Base-by-base conservation (phyloP, 2,113 vertebrate genomes). In the Brachyhypopomus occidentalis region DNA sequence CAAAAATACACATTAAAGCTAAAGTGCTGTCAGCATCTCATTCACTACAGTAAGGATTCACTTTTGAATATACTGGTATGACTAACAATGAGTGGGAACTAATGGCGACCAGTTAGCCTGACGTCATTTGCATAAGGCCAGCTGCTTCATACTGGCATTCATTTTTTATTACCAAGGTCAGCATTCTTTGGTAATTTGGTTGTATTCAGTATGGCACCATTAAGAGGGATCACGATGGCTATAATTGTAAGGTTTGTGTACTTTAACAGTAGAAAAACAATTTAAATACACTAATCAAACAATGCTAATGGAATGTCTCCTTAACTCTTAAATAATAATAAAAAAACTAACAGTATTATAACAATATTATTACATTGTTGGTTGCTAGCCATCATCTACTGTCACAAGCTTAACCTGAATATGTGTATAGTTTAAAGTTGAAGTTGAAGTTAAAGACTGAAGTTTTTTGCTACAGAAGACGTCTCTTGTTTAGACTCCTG, bases 401-500 rank as follows among this genome's bases (percentile, higher is more conserved):
- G 48, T 56, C 36, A 69, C 48, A 4, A 79, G 22, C 7, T 27
- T 30, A 76, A 22, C 56, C 8, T 64, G 30, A 9, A 45, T 64
- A 81, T 58, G 55, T 34, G 23, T 69, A 58, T 69, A 71, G 23
- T 22, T n/a, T n/a, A n/a, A n/a, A n/a, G n/a, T n/a, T n/a, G n/a
- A n/a, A 25, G 58, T 23, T 72, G 17, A 59, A 11, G 20, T 45
- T 19, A 45, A 59, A 11, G 70, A 30, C 69, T 14, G 60, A 9
- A 45, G 25, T 70, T 80, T 75, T 60, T 75, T 75, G 58, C 63
- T 36, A 79, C 23, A 72, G 25, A 73, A 79, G 27, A 20, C 34
- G 70, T 52, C 66, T 84, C 81, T 84, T 75, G 75, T 81, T 75
- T 78, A 69, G 41, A 9, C 41, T 48, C 2, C 12, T 48, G 55